Evolutionary conservation across 2,113 vertebrate genomes (phyloP).

Genomic region (Calypte anna): DNA sequence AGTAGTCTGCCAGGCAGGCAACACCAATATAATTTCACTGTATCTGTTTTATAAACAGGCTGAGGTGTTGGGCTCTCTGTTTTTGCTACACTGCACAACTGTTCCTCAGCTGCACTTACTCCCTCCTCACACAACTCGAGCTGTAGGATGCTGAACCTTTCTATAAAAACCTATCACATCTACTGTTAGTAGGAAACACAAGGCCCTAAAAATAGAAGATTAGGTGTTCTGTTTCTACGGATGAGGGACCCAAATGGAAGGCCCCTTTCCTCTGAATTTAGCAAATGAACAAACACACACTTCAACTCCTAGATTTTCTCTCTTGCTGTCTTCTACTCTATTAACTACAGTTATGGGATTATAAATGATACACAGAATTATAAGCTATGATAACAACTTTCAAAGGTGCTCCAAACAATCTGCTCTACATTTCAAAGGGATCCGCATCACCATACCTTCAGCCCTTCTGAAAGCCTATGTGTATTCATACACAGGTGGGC

Average conservation of each 20-base stretch:
- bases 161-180: background rate
- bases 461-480: background rate
- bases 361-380: background rate
- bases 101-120: slow-evolving; percentile 2
- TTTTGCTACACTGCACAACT: background rate
- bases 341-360: background rate
- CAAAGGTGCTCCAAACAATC: background rate
- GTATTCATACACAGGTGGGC: background rate
- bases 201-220: background rate
- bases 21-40: background rate
- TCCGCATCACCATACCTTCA: background rate
- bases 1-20: background rate
- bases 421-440: background rate
- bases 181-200: background rate
- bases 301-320: background rate
- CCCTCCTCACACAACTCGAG: background rate
- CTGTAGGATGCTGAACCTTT: background rate
- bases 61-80: slow-evolving; percentile 20
- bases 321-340: background rate
- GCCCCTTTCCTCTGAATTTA: background rate
- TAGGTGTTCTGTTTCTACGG: background rate
- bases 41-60: background rate
- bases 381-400: background rate
- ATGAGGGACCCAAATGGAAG: background rate
- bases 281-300: background rate